phyloP scores from a whole-genome alignment of 2,113 vertebrate species.

The Notechis scutatus region DNA sequence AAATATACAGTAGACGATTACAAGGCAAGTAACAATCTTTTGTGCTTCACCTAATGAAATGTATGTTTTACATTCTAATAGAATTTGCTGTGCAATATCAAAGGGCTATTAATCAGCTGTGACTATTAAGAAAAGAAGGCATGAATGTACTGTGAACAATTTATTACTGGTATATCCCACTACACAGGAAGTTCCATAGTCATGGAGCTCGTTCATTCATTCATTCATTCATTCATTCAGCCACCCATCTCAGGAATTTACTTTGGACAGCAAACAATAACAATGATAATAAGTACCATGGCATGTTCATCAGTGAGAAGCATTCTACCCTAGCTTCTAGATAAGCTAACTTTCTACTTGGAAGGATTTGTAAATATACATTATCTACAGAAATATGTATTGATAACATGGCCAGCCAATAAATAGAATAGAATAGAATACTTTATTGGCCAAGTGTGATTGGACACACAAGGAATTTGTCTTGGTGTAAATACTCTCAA shows the following conservation, averaged over 20 bases:
- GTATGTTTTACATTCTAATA: not conserved
- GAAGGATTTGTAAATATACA: not conserved
- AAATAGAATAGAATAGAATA: no score
- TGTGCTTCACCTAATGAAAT: not conserved
- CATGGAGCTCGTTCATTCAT: not conserved
- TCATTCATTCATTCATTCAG: not conserved
- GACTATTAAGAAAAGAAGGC: not conserved
- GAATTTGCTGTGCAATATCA: not conserved
- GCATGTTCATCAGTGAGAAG: not conserved
- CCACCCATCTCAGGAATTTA: not conserved
- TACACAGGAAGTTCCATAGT: not conserved
- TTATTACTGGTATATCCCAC: not conserved
- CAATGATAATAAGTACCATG: not conserved
- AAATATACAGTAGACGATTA: constrained; percentile 95
- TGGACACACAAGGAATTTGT: no score
- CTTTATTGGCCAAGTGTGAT: no score
- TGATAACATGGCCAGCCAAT: not conserved
- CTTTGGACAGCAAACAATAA: not conserved
- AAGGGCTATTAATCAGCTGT: not conserved
- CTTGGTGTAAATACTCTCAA: no score
- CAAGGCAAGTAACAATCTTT: constrained; percentile 78
- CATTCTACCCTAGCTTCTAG: not conserved
- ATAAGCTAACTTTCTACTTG: not conserved
- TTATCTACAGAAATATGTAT: not conserved
- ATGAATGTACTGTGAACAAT: not conserved